Evolutionary conservation across 2,113 vertebrate species (phyloP), one percentile per base, ranked within the genome.

Genomic region (Rhinoderma darwinii): DNA sequence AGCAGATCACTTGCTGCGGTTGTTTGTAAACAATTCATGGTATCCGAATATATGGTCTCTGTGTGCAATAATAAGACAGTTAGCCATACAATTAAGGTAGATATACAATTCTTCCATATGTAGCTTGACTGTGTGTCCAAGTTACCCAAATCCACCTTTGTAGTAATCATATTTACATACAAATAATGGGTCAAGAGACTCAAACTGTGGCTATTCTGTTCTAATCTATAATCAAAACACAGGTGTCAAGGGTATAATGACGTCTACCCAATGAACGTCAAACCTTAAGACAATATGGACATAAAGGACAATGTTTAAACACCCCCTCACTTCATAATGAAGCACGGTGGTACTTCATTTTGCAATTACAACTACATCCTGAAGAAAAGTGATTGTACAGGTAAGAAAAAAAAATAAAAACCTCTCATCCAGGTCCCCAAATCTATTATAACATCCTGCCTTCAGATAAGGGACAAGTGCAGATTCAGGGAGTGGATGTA

Each of bases 391-490:
- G 47, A 79, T 68, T n/a, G 79, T 47, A 47, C 59, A 86, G 84
- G 51, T 86, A 79, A 70, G 63, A 43, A 44, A n/a, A n/a, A n/a
- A 50, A 39, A 27, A 79, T 30, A 32, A 70, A 78, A 68, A 8
- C 43, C 73, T 35, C 54, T 84, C 30, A 66, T 44, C 61, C 73
- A 68, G 32, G 6, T 15, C 43, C 14, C 59, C 22, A 74, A 72
- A 73, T 35, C 30, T 72, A 47, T 83, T 22, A 56, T 5, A 39
- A 86, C 84, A 78, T 68, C 43, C 59, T 79, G 61, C 75, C 75
- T 70, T 39, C 44, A 70, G 75, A 86, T 79, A 79, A 79, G 56
- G 63, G 22, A 68, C 39, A 79, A 86, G 84, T 76, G 39, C 68
- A 74, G 44, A 83, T 37, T 30, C 39, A 76, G 83, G 72, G 54